A percentile compares a stretch with the other conserved stretches of the same genome.
Conservation (phyloP, 1,140 invertebrate genomes). For the Sarcophaga bullata region DNA sequence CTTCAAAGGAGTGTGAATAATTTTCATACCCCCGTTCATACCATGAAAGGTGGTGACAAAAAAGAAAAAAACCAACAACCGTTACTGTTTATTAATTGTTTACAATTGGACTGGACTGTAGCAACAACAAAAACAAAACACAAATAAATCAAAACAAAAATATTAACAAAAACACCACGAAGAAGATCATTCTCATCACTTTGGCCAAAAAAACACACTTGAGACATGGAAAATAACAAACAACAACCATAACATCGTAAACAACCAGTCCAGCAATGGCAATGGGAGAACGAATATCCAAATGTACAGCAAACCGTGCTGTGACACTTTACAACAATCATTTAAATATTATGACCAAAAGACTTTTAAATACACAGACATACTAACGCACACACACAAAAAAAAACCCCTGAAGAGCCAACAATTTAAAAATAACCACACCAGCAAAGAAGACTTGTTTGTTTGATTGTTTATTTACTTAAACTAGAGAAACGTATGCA, state of each 20-base stretch:
- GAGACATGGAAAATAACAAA: constrained; percentile 20
- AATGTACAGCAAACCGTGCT: constrained; percentile 22
- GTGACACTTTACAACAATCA: constrained; percentile 31
- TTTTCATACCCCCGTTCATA: too few species aligned
- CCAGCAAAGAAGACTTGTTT: neutral
- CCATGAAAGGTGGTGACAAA: too few species aligned
- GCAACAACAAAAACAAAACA: neutral
- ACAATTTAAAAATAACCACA: neutral
- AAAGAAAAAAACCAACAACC: neutral
- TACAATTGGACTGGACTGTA: constrained; percentile 23
- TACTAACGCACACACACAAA: neutral
- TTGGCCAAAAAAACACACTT: constrained; percentile 1
- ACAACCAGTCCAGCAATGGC: neutral
- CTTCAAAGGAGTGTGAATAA: too few species aligned
- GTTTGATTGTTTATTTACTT: constrained; percentile 4
- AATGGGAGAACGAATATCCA: neutral
- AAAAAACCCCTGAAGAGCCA: neutral
- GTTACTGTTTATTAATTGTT: constrained; percentile 34
- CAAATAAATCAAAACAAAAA: neutral
- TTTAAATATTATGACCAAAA: constrained; percentile 33
- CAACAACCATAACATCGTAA: neutral
- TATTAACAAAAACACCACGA: neutral
- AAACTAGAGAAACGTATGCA: neutral
- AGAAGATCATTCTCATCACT: too few species aligned
- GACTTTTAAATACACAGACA: neutral